Conservation (phyloP, 2,113 vertebrate genomes). For the Danio rerio region GRCz12tu NC_133198.1:12055501-12056000, state of each 20-base stretch:
- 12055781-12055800: slow-evolving; percentile 21
- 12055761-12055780: slow-evolving; percentile 6
- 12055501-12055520: background rate
- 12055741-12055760: slow-evolving; percentile 39
- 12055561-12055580: background rate
- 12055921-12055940: too few species aligned
- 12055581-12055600: background rate
- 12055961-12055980: too few species aligned
- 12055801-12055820: background rate
- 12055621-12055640: background rate
- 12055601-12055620: background rate
- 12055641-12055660: background rate
- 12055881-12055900: too few species aligned
- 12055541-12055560: background rate
- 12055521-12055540: background rate
- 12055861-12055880: background rate
- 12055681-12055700: background rate
- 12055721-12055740: slow-evolving; percentile 31
- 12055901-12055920: too few species aligned
- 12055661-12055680: background rate
- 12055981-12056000: too few species aligned
- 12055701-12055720: background rate
- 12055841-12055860: background rate
- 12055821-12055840: background rate
- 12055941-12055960: too few species aligned